Conservation (phyloP, 1,140 invertebrate species). For the Diorhabda sublineata region DNA sequence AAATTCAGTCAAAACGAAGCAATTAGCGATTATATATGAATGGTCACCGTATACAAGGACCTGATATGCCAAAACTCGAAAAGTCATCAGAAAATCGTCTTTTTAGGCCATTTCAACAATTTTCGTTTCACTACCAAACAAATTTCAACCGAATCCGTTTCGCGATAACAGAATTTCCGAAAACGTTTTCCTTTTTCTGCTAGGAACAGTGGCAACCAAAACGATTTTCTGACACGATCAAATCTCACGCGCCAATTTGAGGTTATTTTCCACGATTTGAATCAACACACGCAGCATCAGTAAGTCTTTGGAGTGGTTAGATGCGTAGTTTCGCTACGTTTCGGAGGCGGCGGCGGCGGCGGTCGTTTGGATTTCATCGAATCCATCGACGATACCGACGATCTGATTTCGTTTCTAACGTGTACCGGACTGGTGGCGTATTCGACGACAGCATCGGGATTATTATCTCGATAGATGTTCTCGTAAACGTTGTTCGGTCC, state of each 20-base stretch:
- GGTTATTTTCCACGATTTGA: constrained; percentile 23
- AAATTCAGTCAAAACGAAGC: no score
- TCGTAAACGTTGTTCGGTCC: constrained; percentile 62
- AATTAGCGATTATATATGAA: no score
- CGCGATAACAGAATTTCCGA: no score
- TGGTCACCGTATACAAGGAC: background rate
- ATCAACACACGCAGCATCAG: constrained; percentile 38
- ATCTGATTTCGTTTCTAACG: constrained; percentile 24
- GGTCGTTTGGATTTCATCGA: constrained; percentile 49
- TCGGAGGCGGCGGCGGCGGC: constrained; percentile 74
- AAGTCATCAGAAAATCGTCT: no score
- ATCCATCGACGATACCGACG: constrained; percentile 11
- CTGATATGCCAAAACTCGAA: background rate
- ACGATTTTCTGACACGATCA: no score
- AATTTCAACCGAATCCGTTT: no score
- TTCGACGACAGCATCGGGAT: constrained; percentile 46
- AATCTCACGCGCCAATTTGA: constrained; percentile 6
- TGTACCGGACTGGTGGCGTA: constrained; percentile 48
- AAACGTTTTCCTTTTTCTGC: no score
- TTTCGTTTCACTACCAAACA: no score
- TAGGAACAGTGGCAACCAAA: no score
- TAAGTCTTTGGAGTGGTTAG: constrained; percentile 51
- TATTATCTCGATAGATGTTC: constrained; percentile 54
- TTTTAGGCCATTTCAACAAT: no score
- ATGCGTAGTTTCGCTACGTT: constrained; percentile 73